phyloP scores from a whole-genome alignment of 2,888 invertebrate genomes.

The Drosophila planitibia region DNA sequence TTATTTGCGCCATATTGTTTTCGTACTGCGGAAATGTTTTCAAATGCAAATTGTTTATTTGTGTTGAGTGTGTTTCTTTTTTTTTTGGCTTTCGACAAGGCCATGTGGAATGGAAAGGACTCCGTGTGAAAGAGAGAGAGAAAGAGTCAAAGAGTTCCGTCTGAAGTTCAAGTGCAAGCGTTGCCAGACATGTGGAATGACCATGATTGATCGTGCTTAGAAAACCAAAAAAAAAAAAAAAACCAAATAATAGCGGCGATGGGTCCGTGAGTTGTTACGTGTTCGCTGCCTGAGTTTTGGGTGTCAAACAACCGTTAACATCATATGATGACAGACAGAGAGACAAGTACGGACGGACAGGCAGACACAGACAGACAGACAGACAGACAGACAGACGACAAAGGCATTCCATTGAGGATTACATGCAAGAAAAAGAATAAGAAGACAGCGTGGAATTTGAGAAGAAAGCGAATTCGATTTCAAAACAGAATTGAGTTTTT shows the following conservation, averaged over 20 bases:
- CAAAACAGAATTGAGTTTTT: conserved; percentile 65
- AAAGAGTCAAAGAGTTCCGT: conserved; percentile 10
- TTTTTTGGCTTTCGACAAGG: background rate
- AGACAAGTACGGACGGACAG: background rate
- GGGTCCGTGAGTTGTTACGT: conserved; percentile 48
- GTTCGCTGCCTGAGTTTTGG: conserved; percentile 24
- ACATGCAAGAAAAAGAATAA: conserved; percentile 29
- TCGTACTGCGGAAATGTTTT: conserved; percentile 52
- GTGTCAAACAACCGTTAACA: conserved; percentile 42
- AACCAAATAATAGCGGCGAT: background rate
- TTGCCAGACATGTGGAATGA: conserved; percentile 11
- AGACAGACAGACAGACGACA: conserved; percentile 3
- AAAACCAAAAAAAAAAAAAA: conserved; percentile 4
- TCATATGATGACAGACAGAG: background rate
- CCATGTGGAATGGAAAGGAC: conserved; percentile 13
- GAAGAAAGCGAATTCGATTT: conserved; percentile 79
- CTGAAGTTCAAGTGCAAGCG: conserved; percentile 53
- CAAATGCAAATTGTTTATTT: conserved; percentile 9
- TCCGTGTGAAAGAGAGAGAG: background rate
- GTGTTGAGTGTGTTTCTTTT: background rate
- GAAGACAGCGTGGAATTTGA: conserved; percentile 36
- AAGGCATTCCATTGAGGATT: conserved; percentile 63
- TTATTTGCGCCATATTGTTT: conserved; percentile 12
- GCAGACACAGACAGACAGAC: conserved; percentile 1
- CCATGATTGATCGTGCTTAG: conserved; percentile 29